A percentile compares a stretch with the other conserved stretches of the same genome.
phyloP scores from a whole-genome alignment of 2,797 vertebrate species.

The Discoglossus pictus region DNA sequence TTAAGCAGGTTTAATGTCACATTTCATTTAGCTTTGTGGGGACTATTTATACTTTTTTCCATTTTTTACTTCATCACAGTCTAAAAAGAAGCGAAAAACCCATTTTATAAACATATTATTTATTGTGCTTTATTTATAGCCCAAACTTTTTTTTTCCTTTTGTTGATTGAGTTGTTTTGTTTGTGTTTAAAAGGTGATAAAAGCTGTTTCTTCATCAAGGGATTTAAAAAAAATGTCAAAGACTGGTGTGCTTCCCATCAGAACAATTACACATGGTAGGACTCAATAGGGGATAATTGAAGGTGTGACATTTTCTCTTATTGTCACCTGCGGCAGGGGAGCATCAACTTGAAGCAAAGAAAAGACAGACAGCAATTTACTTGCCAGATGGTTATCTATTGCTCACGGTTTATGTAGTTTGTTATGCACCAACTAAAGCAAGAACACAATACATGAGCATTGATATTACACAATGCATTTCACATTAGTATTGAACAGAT shows the following conservation, averaged over 20 bases:
- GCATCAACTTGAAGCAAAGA: background rate
- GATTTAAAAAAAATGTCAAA: background rate
- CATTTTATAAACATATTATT: too few relatives aligned
- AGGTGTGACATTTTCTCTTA: background rate
- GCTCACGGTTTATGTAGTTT: background rate
- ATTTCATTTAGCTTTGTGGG: too few relatives aligned
- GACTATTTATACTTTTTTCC: too few relatives aligned
- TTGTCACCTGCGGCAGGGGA: background rate
- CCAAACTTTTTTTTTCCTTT: too few relatives aligned
- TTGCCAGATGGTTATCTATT: background rate
- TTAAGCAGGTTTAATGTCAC: too few relatives aligned
- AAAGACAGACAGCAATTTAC: background rate
- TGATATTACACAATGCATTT: background rate
- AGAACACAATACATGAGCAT: background rate
- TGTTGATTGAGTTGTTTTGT: too few relatives aligned
- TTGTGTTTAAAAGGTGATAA: too few relatives aligned
- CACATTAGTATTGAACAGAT: too few relatives aligned
- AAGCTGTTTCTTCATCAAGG: background rate
- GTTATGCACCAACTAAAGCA: background rate
- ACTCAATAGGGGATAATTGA: background rate
- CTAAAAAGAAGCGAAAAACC: too few relatives aligned
- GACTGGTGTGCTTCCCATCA: background rate
- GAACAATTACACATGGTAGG: background rate
- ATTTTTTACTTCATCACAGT: too few relatives aligned
- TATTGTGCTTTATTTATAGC: too few relatives aligned